Evolutionary conservation across 2,113 vertebrate species (phyloP).

Genomic region (Pionites leucogaster): DNA sequence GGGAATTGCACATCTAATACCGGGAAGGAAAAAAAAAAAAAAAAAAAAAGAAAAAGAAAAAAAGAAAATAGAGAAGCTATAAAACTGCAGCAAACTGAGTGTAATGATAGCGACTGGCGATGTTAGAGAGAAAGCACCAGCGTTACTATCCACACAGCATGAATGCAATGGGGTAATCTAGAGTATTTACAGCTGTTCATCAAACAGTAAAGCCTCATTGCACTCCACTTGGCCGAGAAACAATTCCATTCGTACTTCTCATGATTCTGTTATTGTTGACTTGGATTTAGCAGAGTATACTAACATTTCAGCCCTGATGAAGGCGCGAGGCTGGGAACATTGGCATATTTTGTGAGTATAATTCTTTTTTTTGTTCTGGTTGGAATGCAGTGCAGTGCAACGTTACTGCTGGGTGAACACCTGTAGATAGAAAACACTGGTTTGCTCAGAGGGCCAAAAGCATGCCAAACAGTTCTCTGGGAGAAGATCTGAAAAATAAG

Average conservation of each 20-base stretch:
- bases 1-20: not conserved
- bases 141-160: not conserved
- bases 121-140: not conserved
- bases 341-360: slow-evolving; percentile 49
- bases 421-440: slow-evolving; percentile 40
- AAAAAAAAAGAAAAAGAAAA: not conserved
- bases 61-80: not conserved
- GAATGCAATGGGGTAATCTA: not conserved
- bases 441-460: not conserved
- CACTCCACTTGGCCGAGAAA: slow-evolving; percentile 46
- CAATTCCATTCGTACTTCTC: slow-evolving; percentile 36
- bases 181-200: slow-evolving; percentile 50
- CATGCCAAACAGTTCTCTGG: slow-evolving; percentile 2
- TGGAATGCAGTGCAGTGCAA: not conserved
- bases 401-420: slow-evolving; percentile 43
- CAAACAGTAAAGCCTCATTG: slow-evolving; percentile 22
- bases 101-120: not conserved
- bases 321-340: not conserved
- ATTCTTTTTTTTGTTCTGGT: slow-evolving; percentile 49
- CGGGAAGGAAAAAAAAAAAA: not conserved
- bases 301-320: slow-evolving; percentile 32
- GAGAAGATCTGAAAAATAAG: slow-evolving; percentile 28
- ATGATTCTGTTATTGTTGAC: slow-evolving; percentile 44
- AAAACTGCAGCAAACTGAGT: not conserved
- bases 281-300: slow-evolving; percentile 41